phyloP scores from a whole-genome alignment of 2,113 vertebrate genomes.

The Clupea harengus region DNA sequence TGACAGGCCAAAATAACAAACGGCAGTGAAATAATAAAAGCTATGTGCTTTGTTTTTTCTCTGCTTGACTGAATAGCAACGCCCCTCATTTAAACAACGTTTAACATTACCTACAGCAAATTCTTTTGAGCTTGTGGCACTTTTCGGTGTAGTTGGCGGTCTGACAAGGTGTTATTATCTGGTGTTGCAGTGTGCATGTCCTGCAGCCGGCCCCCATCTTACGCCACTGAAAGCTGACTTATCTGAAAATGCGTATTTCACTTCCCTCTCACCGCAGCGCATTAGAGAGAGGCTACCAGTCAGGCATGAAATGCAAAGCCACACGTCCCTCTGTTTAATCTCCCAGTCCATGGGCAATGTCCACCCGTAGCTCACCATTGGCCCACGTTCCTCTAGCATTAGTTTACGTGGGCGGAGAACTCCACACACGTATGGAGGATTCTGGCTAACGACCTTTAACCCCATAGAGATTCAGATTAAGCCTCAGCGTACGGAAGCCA shows the following conservation, averaged over 20 bases:
- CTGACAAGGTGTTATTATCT: background rate
- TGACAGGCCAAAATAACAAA: background rate
- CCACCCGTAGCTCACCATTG: background rate
- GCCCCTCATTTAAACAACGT: background rate
- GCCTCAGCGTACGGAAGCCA: background rate
- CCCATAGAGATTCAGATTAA: background rate
- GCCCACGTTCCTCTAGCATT: background rate
- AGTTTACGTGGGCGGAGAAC: background rate
- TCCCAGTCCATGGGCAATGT: background rate
- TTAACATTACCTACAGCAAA: background rate
- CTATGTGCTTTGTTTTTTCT: background rate
- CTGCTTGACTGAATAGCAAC: background rate
- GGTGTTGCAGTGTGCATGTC: background rate
- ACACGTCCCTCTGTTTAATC: background rate
- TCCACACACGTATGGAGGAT: background rate
- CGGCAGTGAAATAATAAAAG: background rate
- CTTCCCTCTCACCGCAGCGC: background rate
- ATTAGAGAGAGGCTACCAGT: background rate
- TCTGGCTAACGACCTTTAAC: background rate
- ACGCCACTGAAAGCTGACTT: background rate
- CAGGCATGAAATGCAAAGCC: slow-evolving; percentile 11
- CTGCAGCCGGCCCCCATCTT: background rate
- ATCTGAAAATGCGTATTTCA: background rate
- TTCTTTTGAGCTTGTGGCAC: background rate
- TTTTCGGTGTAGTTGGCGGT: background rate